A percentile compares a stretch with the other conserved stretches of the same genome.
phyloP scores from a whole-genome alignment of 2,797 vertebrate genomes.

The Zalophus californianus region DNA sequence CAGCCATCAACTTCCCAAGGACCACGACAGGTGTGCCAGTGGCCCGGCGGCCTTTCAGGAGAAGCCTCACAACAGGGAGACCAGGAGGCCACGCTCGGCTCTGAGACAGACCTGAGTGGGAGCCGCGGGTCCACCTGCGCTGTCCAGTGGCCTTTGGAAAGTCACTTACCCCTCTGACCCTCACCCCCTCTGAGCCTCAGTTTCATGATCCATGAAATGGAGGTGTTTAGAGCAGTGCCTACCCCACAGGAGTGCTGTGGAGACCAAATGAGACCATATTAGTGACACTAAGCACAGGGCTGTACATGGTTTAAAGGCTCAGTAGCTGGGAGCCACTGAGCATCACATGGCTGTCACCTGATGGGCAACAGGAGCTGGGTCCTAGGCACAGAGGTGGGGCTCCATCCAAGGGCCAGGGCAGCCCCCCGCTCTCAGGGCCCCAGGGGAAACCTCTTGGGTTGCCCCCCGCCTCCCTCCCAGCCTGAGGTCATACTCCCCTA shows the following conservation, averaged over 20 bases:
- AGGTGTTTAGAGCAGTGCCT: rapidly evolving
- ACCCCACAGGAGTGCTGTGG: background rate
- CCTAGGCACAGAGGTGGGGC: background rate
- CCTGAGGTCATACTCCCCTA: background rate
- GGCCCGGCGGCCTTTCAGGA: background rate
- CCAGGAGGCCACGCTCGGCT: background rate
- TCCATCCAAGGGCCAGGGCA: background rate
- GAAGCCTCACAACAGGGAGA: background rate
- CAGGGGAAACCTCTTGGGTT: background rate
- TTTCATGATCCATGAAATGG: rapidly evolving
- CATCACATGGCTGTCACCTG: rapidly evolving
- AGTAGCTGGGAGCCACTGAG: rapidly evolving
- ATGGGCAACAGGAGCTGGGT: rapidly evolving
- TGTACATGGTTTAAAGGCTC: rapidly evolving
- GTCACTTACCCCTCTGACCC: background rate
- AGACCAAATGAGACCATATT: background rate
- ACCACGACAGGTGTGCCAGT: rapidly evolving
- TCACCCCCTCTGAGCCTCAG: background rate
- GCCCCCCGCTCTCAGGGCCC: rapidly evolving
- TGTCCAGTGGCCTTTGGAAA: background rate
- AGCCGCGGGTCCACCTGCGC: rapidly evolving
- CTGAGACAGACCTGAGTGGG: background rate
- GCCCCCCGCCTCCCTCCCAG: rapidly evolving
- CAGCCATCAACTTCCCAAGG: background rate
- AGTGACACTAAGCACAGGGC: no score